Evolutionary conservation across 2,113 vertebrate genomes (phyloP).

Genomic region (Sebastes fasciatus): DNA sequence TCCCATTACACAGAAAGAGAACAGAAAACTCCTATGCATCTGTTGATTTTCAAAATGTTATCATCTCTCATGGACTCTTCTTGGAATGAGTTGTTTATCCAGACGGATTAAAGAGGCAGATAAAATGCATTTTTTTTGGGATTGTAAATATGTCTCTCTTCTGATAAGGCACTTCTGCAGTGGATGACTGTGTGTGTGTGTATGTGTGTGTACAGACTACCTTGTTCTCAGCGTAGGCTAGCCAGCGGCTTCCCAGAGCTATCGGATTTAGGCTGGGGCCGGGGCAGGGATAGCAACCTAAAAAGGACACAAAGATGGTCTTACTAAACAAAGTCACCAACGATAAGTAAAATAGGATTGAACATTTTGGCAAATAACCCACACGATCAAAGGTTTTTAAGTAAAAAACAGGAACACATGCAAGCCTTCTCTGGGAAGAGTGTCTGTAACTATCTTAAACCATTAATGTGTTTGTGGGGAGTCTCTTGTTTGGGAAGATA

Average conservation of each 20-base stretch:
- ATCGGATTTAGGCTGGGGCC: slow-evolving; percentile 98
- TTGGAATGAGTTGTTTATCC: slow-evolving; percentile 75
- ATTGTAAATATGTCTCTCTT: slow-evolving; percentile 71
- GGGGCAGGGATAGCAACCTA: slow-evolving; percentile 97
- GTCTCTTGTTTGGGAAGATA: slow-evolving; percentile 70
- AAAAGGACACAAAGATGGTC: slow-evolving; percentile 61
- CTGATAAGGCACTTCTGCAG: slow-evolving; percentile 58
- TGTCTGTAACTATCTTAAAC: slow-evolving; percentile 59
- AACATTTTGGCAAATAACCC: slow-evolving; percentile 14
- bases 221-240: slow-evolving; percentile 99
- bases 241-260: slow-evolving; percentile 95
- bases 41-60: slow-evolving; percentile 76
- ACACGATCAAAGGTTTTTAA: slow-evolving; percentile 6
- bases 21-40: slow-evolving; percentile 57
- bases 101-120: slow-evolving; percentile 74
- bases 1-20: slow-evolving; percentile 70
- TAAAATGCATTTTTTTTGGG: slow-evolving; percentile 71
- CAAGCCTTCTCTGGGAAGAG: slow-evolving; percentile 26
- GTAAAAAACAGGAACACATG: neutral
- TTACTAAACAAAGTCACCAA: neutral
- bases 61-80: slow-evolving; percentile 73
- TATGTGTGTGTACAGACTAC: slow-evolving; percentile 78
- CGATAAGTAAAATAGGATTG: neutral
- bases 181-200: slow-evolving; percentile 32
- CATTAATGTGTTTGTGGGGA: slow-evolving; percentile 67